Percentiles rank a stretch among this genome's conserved stretches.
Conservation (phyloP, 2,113 vertebrate genomes). For the Salvelinus sp. region DNA sequence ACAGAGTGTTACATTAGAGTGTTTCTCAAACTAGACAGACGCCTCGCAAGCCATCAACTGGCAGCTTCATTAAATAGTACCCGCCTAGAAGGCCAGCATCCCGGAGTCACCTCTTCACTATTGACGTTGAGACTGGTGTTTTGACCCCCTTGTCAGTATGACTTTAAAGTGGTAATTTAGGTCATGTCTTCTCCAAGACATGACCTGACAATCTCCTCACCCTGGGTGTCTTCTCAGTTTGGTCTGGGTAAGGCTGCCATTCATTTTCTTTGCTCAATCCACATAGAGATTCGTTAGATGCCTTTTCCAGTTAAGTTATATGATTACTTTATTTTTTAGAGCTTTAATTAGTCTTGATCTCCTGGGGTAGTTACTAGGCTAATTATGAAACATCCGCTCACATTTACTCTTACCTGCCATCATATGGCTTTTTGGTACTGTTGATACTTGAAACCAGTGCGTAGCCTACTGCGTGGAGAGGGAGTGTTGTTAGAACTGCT, state of each 20-base stretch:
- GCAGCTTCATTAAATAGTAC: too few relatives aligned
- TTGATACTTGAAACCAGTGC: not conserved
- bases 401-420: slow-evolving; percentile 1
- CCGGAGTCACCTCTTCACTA: too few relatives aligned
- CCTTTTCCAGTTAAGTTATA: slow-evolving; percentile 61
- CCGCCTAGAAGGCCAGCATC: too few relatives aligned
- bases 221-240: slow-evolving; percentile 30
- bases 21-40: too few relatives aligned
- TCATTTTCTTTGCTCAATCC: slow-evolving; percentile 37
- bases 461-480: too few relatives aligned
- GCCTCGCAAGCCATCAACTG: too few relatives aligned
- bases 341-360: slow-evolving; percentile 66
- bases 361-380: slow-evolving; percentile 49
- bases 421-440: slow-evolving; percentile 11
- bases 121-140: too few relatives aligned
- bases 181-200: slow-evolving; percentile 19
- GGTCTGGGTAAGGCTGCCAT: slow-evolving; percentile 35
- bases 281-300: slow-evolving; percentile 49
- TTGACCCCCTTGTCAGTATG: too few relatives aligned
- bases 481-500: not conserved
- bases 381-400: slow-evolving; percentile 53
- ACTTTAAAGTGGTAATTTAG: not conserved
- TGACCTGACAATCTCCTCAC: slow-evolving; percentile 39
- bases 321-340: slow-evolving; percentile 66
- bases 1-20: too few relatives aligned